Evolutionary conservation across 2,797 vertebrate species (phyloP), one percentile per base, ranked within the genome.

Genomic region (Neomorphus geoffroyi): DNA sequence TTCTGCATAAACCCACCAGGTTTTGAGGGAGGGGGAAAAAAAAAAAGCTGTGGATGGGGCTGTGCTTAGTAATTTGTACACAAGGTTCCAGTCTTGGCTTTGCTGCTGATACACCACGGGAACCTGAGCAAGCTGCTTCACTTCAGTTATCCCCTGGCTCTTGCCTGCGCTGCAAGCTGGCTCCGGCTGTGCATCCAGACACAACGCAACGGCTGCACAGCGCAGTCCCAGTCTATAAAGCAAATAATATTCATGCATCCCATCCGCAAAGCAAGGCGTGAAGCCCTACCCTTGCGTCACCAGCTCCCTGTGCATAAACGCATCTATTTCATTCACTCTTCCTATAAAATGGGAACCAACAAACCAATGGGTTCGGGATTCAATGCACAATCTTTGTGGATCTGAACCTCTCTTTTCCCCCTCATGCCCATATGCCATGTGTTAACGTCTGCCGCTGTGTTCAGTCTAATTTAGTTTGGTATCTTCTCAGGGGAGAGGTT

Each of bases 271-370:
- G n/a, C 54, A 17, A 84, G 70, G 37, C 11, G 1, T 2, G 39
- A 39, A 33, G 39, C 48, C 26, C 19, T 48, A 2, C 66, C 70
- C 62, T 64, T 2, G 0, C 30, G 12, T 54, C 7, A 1, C 39
- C 8, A 18, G 23, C 51, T 70, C 28, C 35, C 43, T 0, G 0
- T 0, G 0, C 6, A 0, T 12, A 35, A 72, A 1, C 0, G 0
- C 19, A 37, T 60, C 51, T 28, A 3, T 77, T 65, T 26, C 26
- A 57, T 41, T 7, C 2, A 2, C 17, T 65, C 86, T 41, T 24
- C 35, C 37, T 46, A 21, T 18, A 4, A 80, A 90, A 51, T 0
- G 1, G 30, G 26, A 78, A 32, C 18, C 13, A 72, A 48, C 30
- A 4, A 86, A 26, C 46, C 1, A 0, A 30, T 2, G 23, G 35